Percentiles rank a stretch among this genome's conserved stretches.
These are phyloP conservation scores for Capitella teleta DNA, from an alignment of 1,140 invertebrate species.

Conservation along the genomic window DNA sequence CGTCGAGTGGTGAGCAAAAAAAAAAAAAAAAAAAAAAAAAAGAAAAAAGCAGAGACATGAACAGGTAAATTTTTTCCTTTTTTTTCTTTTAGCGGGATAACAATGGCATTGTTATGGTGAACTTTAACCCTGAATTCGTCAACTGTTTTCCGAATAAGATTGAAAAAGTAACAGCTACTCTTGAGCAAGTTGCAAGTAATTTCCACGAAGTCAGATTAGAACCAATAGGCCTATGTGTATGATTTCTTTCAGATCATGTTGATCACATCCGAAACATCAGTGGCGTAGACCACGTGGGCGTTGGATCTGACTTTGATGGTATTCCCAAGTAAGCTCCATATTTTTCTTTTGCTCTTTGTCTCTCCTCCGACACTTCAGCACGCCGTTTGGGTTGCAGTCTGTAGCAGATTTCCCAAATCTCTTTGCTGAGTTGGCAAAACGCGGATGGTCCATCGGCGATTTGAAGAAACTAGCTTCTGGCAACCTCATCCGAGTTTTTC, in stretches of 20 bases:
- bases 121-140: constrained; percentile 78
- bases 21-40: too few species aligned
- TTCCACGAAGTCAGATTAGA: too few species aligned
- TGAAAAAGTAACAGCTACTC: constrained; percentile 57
- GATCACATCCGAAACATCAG: constrained; percentile 64
- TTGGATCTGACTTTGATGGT: constrained; percentile 40
- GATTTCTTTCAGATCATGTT: constrained; percentile 70
- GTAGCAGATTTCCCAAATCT: constrained; percentile 79
- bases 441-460: constrained; percentile 71
- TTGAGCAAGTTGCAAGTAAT: constrained; percentile 76
- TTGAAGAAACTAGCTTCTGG: constrained; percentile 74
- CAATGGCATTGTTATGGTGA: constrained; percentile 81
- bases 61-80: too few species aligned
- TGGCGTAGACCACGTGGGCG: constrained; percentile 65
- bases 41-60: too few species aligned
- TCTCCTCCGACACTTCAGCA: too few species aligned
- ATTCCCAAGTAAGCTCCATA: constrained; percentile 18
- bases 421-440: constrained; percentile 57
- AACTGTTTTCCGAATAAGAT: constrained; percentile 60
- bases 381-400: constrained; percentile 67
- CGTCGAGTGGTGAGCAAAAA: constrained; percentile 55
- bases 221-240: too few species aligned
- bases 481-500: constrained; percentile 75
- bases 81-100: constrained; percentile 60
- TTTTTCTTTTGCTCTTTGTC: too few species aligned